Evolutionary conservation across 2,888 invertebrate genomes (phyloP).

Genomic region (Nephrotoma guestfalica): DNA sequence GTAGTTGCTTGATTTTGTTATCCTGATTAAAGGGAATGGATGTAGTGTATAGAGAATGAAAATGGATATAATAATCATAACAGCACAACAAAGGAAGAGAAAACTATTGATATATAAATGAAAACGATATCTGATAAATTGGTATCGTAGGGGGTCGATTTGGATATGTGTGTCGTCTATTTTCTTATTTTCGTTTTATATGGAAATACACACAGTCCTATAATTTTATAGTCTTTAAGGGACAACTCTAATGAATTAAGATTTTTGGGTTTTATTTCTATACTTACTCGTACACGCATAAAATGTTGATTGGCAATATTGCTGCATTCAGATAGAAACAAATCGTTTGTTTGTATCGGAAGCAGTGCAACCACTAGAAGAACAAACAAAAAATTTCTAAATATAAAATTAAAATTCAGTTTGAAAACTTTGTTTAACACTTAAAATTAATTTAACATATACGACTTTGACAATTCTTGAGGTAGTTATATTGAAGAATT

Average conservation of each 20-base stretch:
- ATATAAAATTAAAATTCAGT: neutral
- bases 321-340: neutral
- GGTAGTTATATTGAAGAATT: neutral
- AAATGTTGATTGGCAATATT: neutral
- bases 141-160: neutral
- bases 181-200: neutral
- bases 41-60: neutral
- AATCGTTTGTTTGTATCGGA: no score
- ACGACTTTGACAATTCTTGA: neutral
- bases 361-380: neutral
- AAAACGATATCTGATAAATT: neutral
- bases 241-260: neutral
- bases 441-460: neutral
- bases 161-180: neutral
- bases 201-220: neutral
- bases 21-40: neutral
- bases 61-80: neutral
- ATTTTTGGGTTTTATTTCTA: neutral
- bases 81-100: neutral
- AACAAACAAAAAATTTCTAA: neutral
- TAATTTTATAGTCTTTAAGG: neutral
- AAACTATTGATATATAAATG: neutral
- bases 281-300: neutral
- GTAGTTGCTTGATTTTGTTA: neutral
- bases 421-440: neutral